Percentiles rank a stretch among this genome's conserved stretches.
phyloP scores from a whole-genome alignment of 2,888 invertebrate species.

The Ethmia dodecea region DNA sequence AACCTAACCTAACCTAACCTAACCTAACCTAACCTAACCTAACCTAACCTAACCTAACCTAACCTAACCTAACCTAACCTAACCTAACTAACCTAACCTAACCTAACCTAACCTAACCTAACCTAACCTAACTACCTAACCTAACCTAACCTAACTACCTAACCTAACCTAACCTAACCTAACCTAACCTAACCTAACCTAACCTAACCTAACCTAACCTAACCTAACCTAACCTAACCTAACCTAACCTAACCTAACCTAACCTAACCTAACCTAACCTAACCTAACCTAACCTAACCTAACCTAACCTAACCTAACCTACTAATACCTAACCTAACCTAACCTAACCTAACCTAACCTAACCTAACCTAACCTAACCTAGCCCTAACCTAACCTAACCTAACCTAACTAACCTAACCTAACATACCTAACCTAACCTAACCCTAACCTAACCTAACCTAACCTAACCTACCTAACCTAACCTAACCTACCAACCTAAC shows the following conservation, averaged over 20 bases:
- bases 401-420: slow-evolving; percentile 20
- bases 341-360: slow-evolving; percentile 15
- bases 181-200: slow-evolving; percentile 21
- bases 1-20: slow-evolving; percentile 19
- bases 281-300: slow-evolving; percentile 22
- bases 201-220: slow-evolving; percentile 24
- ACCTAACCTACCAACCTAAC: slow-evolving; percentile 15
- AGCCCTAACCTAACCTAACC: slow-evolving; percentile 14
- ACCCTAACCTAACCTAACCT: slow-evolving; percentile 14
- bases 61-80: slow-evolving; percentile 12
- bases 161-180: slow-evolving; percentile 15
- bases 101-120: slow-evolving; percentile 13
- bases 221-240: slow-evolving; percentile 24
- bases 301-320: slow-evolving; percentile 22
- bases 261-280: slow-evolving; percentile 24
- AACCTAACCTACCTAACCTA: slow-evolving; percentile 16
- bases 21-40: slow-evolving; percentile 19
- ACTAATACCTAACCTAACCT: slow-evolving; percentile 24
- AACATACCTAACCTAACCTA: slow-evolving; percentile 16
- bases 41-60: slow-evolving; percentile 11
- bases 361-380: slow-evolving; percentile 15
- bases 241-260: slow-evolving; percentile 22
- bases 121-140: slow-evolving; percentile 14
- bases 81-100: slow-evolving; percentile 14
- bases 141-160: slow-evolving; percentile 14